Conservation (phyloP, 2,888 invertebrate genomes). For the Meandrusa payeni region DNA sequence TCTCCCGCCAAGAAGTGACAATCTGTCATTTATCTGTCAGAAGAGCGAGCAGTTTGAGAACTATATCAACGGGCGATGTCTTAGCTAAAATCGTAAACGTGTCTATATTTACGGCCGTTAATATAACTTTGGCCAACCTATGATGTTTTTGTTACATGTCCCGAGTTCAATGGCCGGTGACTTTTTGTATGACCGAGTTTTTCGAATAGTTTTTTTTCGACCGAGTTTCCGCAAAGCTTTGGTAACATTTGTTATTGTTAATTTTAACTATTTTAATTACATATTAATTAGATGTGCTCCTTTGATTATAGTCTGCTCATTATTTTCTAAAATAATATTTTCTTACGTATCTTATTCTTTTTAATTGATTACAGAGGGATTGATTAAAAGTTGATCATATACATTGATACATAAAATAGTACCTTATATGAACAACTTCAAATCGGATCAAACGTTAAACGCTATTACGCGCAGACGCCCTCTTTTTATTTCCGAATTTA, state of each 20-base stretch:
- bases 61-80: slow-evolving; percentile 5
- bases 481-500: too few species aligned
- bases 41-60: slow-evolving; percentile 25
- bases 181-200: slow-evolving; percentile 22
- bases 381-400: too few species aligned
- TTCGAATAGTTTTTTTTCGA: slow-evolving; percentile 11
- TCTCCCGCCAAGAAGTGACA: slow-evolving; percentile 54
- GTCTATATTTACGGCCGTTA: slow-evolving; percentile 16
- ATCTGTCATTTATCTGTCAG: slow-evolving; percentile 43
- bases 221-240: slow-evolving; percentile 2
- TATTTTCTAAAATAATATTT: too few species aligned
- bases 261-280: slow-evolving; percentile 16
- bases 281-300: slow-evolving; percentile 14
- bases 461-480: too few species aligned
- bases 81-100: neutral
- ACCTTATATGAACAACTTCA: too few species aligned
- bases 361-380: too few species aligned
- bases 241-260: slow-evolving; percentile 15
- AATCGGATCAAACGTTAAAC: too few species aligned
- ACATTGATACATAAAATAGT: too few species aligned
- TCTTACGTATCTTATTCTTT: too few species aligned
- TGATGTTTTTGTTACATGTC: slow-evolving; percentile 31
- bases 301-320: neutral
- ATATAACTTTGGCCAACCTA: slow-evolving; percentile 18
- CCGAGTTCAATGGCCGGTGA: slow-evolving; percentile 27